phyloP scores from a whole-genome alignment of 2,113 vertebrate species.

The Oryzias curvinotus region DNA sequence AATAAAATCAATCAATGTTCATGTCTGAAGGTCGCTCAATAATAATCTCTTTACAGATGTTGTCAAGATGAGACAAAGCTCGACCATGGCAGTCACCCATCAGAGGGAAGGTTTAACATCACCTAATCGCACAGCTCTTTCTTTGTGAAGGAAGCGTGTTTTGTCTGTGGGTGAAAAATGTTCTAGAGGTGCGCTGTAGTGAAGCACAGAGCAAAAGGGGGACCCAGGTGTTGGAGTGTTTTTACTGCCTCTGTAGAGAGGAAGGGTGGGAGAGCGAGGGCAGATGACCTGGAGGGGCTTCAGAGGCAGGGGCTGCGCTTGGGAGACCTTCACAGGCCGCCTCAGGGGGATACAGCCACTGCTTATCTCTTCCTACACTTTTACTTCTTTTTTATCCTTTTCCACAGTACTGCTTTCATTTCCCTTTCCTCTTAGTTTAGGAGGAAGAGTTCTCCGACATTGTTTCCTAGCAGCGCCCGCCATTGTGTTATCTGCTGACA shows the following conservation, averaged over 20 bases:
- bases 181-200: slow-evolving; percentile 58
- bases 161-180: slow-evolving; percentile 58
- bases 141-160: slow-evolving; percentile 21
- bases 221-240: slow-evolving; percentile 80
- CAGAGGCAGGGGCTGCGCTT: slow-evolving; percentile 73
- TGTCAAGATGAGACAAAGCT: slow-evolving; percentile 42
- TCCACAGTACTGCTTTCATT: slow-evolving; percentile 72
- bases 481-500: slow-evolving; percentile 74
- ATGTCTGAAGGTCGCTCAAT: slow-evolving; percentile 57
- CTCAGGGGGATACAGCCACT: slow-evolving; percentile 71
- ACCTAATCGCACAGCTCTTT: slow-evolving; percentile 43
- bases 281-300: slow-evolving; percentile 77
- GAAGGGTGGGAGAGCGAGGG: slow-evolving; percentile 72
- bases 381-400: slow-evolving; percentile 76
- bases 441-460: slow-evolving; percentile 54
- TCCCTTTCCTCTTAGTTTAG: slow-evolving; percentile 68
- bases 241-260: slow-evolving; percentile 78
- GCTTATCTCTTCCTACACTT: slow-evolving; percentile 80
- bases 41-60: slow-evolving; percentile 59
- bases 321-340: slow-evolving; percentile 70
- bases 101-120: slow-evolving; percentile 31
- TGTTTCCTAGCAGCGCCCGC: slow-evolving; percentile 64
- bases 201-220: slow-evolving; percentile 79
- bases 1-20: slow-evolving; percentile 38
- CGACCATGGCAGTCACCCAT: slow-evolving; percentile 40